phyloP scores from a whole-genome alignment of 2,797 vertebrate genomes.

The Sylvilagus floridanus region DNA sequence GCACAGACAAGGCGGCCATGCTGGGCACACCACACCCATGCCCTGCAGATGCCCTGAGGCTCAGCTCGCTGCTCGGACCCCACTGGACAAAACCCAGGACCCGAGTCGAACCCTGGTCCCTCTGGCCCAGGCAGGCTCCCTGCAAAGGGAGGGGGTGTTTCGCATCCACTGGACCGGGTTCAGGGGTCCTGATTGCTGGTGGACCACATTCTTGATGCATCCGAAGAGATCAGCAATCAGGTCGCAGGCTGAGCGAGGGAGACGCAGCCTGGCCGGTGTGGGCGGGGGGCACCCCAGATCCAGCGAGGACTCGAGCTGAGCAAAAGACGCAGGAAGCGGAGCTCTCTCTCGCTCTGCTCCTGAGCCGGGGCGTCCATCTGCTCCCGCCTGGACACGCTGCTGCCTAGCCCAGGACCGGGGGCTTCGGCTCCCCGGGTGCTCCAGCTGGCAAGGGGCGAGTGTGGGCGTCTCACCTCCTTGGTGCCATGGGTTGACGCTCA shows the following conservation, averaged over 20 bases:
- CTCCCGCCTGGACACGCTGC: not conserved
- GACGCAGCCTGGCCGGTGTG: too few species aligned
- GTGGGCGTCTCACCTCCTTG: not conserved
- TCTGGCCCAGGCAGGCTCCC: not conserved
- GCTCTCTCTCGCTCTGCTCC: too few species aligned
- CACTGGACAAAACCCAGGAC: not conserved
- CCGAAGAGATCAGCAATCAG: too few species aligned
- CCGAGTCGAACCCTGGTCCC: not conserved
- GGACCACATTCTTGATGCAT: not conserved
- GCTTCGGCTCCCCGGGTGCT: not conserved
- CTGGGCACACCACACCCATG: too few species aligned
- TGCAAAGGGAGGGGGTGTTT: not conserved
- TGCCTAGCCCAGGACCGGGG: accelerated
- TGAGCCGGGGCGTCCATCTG: too few species aligned
- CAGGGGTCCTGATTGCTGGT: not conserved
- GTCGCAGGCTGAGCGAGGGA: not conserved
- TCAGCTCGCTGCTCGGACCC: not conserved
- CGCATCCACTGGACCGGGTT: not conserved
- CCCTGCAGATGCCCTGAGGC: not conserved
- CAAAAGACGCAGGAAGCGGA: not conserved
- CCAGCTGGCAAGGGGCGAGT: too few species aligned
- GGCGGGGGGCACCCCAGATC: not conserved
- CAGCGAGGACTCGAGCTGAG: too few species aligned
- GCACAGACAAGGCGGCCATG: too few species aligned
- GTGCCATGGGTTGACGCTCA: accelerated